Base-by-base conservation (phyloP, 2,888 invertebrate genomes). In the Drosophila kambysellisi region DNA sequence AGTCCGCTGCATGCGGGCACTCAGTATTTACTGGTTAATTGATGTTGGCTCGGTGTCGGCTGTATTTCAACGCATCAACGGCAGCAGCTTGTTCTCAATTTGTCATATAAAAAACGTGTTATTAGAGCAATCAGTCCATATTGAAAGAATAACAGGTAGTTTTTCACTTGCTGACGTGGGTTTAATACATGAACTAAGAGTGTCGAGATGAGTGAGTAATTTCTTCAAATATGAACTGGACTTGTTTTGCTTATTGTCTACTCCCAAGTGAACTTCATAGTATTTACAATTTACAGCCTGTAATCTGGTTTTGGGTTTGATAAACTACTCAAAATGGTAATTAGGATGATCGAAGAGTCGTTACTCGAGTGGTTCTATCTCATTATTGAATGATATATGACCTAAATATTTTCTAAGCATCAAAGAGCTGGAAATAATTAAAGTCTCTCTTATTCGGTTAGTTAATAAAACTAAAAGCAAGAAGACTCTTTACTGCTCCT, bases 71-170 rank as follows among this genome's bases (percentile, higher is more conserved):
- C 33, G 30, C 63, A 20, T 20, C 46, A 25, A 35, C n/a, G 17
- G 6, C 9, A 17, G 25, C 37, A 48, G 29, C 66, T 32, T 67
- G 74, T 77, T 74, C 76, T 74, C 82, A 76, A 86, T 81, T 79
- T 81, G 77, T 82, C 84, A 86, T 82, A 71, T 63, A 67, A 66
- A 60, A 57, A 74, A 74, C 60, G 65, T 60, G 72, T 68, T 74
- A 70, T 73, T 74, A 65, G 50, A 53, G 43, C 61, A 74, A 46
- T 65, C 64, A 48, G 41, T 9, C 30, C 8, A 29, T 62, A 76
- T 71, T 59, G 20, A 76, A 46, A 59, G 72, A 20, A 20, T 33
- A 53, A 8, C 60, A 4, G 15, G 8, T 30, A 25, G 12, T 62
- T 11, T 17, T 32, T 41, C n/a, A 41, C 20, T 46, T 33, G 33